These are phyloP conservation scores for Fratercula arctica DNA, from an alignment of 2,797 vertebrate genomes.

Conservation along the genomic window DNA sequence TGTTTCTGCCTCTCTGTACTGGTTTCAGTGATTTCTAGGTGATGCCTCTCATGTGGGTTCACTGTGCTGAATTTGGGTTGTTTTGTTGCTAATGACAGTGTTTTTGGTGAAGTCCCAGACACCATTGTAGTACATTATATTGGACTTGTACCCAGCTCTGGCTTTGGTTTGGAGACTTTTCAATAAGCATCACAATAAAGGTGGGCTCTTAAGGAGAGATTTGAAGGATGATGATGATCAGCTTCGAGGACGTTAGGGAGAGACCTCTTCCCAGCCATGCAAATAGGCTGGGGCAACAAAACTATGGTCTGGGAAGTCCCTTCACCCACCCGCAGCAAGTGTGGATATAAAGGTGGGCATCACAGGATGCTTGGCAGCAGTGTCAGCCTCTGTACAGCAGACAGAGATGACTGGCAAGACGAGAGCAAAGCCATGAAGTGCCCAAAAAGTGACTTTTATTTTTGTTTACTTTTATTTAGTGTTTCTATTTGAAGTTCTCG, in stretches of 20 bases:
- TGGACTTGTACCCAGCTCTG: background rate
- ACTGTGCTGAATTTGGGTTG: background rate
- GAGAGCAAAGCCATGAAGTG: background rate
- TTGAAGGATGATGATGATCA: background rate
- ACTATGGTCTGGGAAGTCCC: background rate
- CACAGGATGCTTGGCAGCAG: background rate
- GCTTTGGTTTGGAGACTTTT: background rate
- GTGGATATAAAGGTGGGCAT: background rate
- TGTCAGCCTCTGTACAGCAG: background rate
- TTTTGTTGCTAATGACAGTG: background rate
- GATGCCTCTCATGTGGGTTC: background rate
- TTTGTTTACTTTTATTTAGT: background rate
- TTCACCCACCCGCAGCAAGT: background rate
- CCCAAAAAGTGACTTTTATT: background rate
- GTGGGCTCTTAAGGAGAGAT: background rate
- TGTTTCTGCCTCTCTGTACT: background rate
- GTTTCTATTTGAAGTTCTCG: background rate
- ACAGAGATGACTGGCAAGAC: background rate
- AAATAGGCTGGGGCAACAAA: background rate
- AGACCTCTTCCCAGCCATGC: background rate
- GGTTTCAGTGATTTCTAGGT: background rate
- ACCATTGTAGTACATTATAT: accelerated
- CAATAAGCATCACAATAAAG: no score
- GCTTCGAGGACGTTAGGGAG: background rate
- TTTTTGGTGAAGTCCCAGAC: background rate